phyloP scores from a whole-genome alignment of 1,140 invertebrate species.

The Nomia melanderi region DNA sequence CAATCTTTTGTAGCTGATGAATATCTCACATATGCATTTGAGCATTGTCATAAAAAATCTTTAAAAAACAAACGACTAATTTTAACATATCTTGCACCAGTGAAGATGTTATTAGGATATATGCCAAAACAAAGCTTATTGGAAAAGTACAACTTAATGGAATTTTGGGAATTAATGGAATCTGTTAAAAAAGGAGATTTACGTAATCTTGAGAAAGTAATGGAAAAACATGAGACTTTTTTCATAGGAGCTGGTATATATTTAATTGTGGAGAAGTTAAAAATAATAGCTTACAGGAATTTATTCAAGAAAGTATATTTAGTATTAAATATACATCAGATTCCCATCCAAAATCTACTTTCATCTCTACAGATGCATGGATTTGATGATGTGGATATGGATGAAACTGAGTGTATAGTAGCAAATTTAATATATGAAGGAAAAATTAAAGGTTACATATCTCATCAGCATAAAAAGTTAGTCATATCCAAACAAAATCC shows the following conservation, averaged over 20 bases:
- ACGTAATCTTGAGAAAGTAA: slow-evolving; percentile 90
- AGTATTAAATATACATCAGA: slow-evolving; percentile 93
- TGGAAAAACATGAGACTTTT: slow-evolving; percentile 93
- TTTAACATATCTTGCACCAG: slow-evolving; percentile 97
- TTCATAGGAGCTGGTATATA: slow-evolving; percentile 98
- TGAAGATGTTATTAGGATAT: slow-evolving; percentile 97
- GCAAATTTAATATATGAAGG: slow-evolving; percentile 98
- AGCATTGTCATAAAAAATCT: slow-evolving; percentile 91
- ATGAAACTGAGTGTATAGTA: slow-evolving; percentile 97
- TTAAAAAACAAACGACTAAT: slow-evolving; percentile 95
- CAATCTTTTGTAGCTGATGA: slow-evolving; percentile 88
- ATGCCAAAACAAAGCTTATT: slow-evolving; percentile 91
- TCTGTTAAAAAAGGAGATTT: slow-evolving; percentile 95
- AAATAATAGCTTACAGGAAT: slow-evolving; percentile 97
- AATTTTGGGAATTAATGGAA: slow-evolving; percentile 94
- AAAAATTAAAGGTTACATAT: slow-evolving; percentile 98
- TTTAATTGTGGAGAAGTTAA: slow-evolving; percentile 97
- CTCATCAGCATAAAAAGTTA: slow-evolving; percentile 97
- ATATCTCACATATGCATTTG: slow-evolving; percentile 95
- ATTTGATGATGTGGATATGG: slow-evolving; percentile 92
- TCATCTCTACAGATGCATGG: slow-evolving; percentile 90
- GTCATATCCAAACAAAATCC: slow-evolving; percentile 98
- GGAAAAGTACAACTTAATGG: slow-evolving; percentile 93
- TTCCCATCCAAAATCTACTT: slow-evolving; percentile 92
- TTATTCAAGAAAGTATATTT: slow-evolving; percentile 97